Evolutionary conservation across 2,113 vertebrate species (phyloP).

Genomic region (Chroicocephalus ridibundus): DNA sequence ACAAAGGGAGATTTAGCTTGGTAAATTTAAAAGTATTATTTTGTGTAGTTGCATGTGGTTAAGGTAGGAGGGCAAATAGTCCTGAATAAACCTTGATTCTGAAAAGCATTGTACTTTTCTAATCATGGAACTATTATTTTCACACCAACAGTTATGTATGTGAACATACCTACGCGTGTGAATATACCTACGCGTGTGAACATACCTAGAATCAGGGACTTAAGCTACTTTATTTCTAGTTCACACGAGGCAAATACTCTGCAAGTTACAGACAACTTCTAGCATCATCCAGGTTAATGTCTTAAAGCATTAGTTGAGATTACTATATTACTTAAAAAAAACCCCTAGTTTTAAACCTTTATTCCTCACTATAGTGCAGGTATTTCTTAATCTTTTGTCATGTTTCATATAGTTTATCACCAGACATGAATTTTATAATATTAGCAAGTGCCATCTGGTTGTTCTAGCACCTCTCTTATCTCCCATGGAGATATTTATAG

Average conservation of each 20-base stretch:
- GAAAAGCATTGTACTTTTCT: neutral
- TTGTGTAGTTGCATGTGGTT: neutral
- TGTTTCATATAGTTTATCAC: slow-evolving; percentile 19
- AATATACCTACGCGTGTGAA: neutral
- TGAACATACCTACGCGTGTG: neutral
- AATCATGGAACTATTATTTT: neutral
- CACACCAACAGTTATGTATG: neutral
- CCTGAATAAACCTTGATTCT: neutral
- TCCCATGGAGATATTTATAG: slow-evolving; percentile 46
- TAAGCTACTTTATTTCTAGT: neutral
- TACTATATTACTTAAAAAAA: neutral
- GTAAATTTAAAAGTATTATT: neutral
- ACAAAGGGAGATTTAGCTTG: neutral
- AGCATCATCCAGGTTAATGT: neutral
- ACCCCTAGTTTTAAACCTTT: neutral
- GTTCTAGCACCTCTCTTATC: slow-evolving; percentile 49
- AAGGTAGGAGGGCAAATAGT: neutral
- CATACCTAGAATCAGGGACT: neutral
- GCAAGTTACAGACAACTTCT: neutral
- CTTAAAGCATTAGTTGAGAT: neutral
- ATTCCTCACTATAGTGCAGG: neutral
- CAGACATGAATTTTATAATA: slow-evolving; percentile 9
- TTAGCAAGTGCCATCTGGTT: slow-evolving; percentile 44
- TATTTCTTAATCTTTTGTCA: neutral
- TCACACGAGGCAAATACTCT: neutral